phyloP scores from a whole-genome alignment of 2,113 vertebrate species.

The Macquaria australasica region DNA sequence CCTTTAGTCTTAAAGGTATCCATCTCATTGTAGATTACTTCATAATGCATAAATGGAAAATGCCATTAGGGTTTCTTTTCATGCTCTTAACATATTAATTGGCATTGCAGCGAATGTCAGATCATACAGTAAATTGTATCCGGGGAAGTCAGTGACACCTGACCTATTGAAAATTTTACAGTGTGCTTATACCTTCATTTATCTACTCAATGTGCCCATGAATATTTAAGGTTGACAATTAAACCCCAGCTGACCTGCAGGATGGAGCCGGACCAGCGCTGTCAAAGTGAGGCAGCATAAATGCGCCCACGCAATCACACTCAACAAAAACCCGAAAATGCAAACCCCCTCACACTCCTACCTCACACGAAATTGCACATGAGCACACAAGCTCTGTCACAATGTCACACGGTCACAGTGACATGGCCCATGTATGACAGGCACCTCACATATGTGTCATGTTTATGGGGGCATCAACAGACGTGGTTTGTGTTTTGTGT shows the following conservation, averaged over 20 bases:
- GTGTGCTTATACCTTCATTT: slow-evolving; percentile 86
- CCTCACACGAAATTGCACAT: slow-evolving; percentile 30
- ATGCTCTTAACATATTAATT: slow-evolving; percentile 86
- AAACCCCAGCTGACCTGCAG: slow-evolving; percentile 83
- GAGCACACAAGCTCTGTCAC: slow-evolving; percentile 53
- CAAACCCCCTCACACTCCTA: not conserved
- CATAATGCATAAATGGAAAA: slow-evolving; percentile 81
- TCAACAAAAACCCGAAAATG: slow-evolving; percentile 49
- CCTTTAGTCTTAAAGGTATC: slow-evolving; percentile 73
- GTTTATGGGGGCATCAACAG: slow-evolving; percentile 67
- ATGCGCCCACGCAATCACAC: slow-evolving; percentile 51
- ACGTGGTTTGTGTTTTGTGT: slow-evolving; percentile 67
- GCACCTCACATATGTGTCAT: slow-evolving; percentile 71
- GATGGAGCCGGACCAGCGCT: slow-evolving; percentile 61
- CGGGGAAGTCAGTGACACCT: slow-evolving; percentile 82
- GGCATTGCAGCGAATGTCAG: slow-evolving; percentile 79
- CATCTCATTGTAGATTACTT: slow-evolving; percentile 79
- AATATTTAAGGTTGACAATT: slow-evolving; percentile 87
- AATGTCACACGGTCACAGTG: slow-evolving; percentile 64
- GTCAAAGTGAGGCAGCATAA: slow-evolving; percentile 69
- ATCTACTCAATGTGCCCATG: slow-evolving; percentile 84
- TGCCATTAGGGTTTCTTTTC: slow-evolving; percentile 82
- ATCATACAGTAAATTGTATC: slow-evolving; percentile 85
- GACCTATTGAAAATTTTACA: slow-evolving; percentile 86
- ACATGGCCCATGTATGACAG: slow-evolving; percentile 62